phyloP scores from a whole-genome alignment of 2,797 vertebrate genomes.

The Hydrophis major region DNA sequence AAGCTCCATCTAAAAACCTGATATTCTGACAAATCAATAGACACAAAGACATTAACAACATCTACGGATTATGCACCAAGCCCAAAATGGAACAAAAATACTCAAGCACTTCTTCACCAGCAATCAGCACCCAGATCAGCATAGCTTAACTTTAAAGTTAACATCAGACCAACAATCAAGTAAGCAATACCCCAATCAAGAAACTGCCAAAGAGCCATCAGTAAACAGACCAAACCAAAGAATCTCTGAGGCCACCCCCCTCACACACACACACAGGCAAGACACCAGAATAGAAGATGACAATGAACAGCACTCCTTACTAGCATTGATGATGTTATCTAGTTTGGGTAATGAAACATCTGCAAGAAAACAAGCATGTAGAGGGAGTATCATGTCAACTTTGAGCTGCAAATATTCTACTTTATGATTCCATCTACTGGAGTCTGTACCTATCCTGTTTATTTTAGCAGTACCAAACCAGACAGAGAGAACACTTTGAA shows the following conservation, averaged over 20 bases:
- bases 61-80: no score
- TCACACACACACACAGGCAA: neutral
- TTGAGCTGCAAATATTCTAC: no score
- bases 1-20: neutral
- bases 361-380: no score
- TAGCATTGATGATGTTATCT: no score
- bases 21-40: no score
- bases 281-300: no score
- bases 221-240: neutral
- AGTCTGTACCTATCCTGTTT: neutral
- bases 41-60: no score
- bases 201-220: neutral
- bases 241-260: neutral
- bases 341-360: neutral
- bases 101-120: neutral
- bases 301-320: no score
- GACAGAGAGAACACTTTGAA: neutral
- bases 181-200: neutral
- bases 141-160: neutral
- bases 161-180: neutral
- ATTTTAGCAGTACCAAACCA: neutral
- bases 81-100: no score
- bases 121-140: neutral
- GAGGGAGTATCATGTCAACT: no score
- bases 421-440: no score